phyloP scores from a whole-genome alignment of 1,140 invertebrate species.

The Neodiprion fabricii region DNA sequence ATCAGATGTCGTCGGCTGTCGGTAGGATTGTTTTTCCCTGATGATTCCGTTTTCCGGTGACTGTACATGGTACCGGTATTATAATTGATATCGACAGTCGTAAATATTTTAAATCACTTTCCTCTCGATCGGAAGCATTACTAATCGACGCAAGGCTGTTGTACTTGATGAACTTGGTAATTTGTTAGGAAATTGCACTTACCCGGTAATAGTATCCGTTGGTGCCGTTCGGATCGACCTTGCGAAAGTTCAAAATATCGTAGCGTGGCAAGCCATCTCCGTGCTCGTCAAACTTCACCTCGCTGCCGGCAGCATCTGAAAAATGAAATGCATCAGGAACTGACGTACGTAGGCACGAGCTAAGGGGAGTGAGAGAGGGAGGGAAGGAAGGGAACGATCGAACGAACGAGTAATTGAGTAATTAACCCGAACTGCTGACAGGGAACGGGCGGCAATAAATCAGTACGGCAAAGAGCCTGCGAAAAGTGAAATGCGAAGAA shows the following conservation, averaged over 20 bases:
- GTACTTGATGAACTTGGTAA: too few species aligned
- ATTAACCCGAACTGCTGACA: conserved; percentile 9
- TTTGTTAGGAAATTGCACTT: conserved; percentile 35
- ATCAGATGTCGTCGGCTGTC: too few species aligned
- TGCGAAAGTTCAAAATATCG: conserved; percentile 69
- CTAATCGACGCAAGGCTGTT: too few species aligned
- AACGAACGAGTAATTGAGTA: conserved; percentile 12
- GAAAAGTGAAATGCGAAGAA: too few species aligned
- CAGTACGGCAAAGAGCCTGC: neutral
- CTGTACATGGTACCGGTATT: too few species aligned
- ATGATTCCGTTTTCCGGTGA: too few species aligned
- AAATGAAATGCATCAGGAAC: conserved; percentile 23
- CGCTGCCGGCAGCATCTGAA: conserved; percentile 70
- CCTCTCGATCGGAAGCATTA: too few species aligned
- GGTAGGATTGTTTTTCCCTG: too few species aligned
- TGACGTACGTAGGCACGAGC: neutral
- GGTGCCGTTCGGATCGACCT: conserved; percentile 57
- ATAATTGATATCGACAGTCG: too few species aligned
- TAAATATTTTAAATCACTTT: too few species aligned
- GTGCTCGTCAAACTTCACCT: conserved; percentile 71
- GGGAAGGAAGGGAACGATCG: neutral
- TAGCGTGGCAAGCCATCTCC: conserved; percentile 74
- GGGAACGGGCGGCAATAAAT: neutral
- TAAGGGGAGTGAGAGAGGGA: neutral
- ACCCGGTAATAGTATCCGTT: conserved; percentile 69